Percentiles rank a stretch among this genome's conserved stretches.
Conservation (phyloP, 1,140 invertebrate genomes). For the Pteromalus puparum region DNA sequence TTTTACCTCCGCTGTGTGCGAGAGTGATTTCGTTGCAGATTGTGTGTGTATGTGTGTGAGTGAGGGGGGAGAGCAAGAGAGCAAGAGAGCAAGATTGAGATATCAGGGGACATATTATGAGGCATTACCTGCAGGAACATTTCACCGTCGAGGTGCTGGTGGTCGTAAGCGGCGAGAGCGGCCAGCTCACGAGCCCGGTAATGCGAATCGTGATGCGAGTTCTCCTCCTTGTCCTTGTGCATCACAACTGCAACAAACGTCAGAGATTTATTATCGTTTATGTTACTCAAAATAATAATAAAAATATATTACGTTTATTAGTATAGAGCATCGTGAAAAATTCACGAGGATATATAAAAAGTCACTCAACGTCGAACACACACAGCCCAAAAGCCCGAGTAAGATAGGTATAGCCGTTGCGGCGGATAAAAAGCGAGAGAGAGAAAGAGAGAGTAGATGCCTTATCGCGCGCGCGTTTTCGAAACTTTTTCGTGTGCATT, state of each 20-base stretch:
- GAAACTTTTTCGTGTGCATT: constrained; percentile 43
- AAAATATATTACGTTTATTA: too few relatives aligned
- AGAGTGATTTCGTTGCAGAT: not conserved
- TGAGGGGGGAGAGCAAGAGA: not conserved
- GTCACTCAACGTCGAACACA: too few relatives aligned
- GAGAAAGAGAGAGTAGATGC: not conserved
- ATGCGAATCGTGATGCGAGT: constrained; percentile 79
- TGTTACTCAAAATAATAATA: too few relatives aligned
- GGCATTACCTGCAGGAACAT: constrained; percentile 92
- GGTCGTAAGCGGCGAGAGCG: constrained; percentile 89
- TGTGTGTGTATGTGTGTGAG: not conserved
- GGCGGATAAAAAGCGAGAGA: not conserved
- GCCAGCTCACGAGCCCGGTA: constrained; percentile 87
- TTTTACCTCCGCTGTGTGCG: not conserved
- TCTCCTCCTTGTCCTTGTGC: constrained; percentile 93
- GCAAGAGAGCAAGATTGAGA: constrained; percentile 26
- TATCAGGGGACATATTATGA: not conserved
- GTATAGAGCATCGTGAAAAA: too few relatives aligned
- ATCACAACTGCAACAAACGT: constrained; percentile 90
- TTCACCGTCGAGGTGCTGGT: constrained; percentile 93
- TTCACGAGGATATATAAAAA: too few relatives aligned
- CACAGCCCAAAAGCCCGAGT: too few relatives aligned
- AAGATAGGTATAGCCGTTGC: too few relatives aligned
- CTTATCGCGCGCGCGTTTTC: constrained; percentile 10
- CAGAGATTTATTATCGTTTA: too few relatives aligned